These are phyloP conservation scores for Nephrotoma flavescens DNA, from an alignment of 2,888 invertebrate species.

Conservation along the genomic window DNA sequence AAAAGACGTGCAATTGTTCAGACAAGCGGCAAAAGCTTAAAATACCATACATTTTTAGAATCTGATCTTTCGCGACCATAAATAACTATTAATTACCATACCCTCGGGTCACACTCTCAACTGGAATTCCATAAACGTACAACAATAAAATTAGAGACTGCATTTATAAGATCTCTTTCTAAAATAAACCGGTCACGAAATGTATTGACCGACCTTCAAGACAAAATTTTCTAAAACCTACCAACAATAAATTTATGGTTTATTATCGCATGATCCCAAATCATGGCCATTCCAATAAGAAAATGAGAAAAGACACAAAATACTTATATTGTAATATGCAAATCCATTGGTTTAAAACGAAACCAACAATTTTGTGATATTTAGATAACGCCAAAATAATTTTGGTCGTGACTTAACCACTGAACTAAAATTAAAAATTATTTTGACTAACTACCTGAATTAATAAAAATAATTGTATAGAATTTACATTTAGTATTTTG, in stretches of 20 bases:
- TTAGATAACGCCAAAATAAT: background rate
- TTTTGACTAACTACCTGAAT: background rate
- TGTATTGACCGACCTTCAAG: background rate
- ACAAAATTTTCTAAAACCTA: background rate
- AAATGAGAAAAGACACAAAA: background rate
- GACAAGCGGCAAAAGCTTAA: too few species aligned
- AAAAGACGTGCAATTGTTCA: too few species aligned
- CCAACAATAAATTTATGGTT: background rate
- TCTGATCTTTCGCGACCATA: background rate
- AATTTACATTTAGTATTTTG: background rate
- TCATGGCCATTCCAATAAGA: background rate
- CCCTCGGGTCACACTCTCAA: background rate
- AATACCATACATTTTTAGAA: background rate
- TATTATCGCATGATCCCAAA: background rate
- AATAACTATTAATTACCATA: background rate
- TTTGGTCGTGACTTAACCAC: background rate
- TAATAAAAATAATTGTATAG: background rate
- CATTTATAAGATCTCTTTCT: background rate
- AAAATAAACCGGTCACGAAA: background rate
- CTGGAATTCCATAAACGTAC: background rate
- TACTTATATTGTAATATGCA: background rate
- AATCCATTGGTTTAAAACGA: background rate
- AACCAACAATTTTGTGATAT: background rate
- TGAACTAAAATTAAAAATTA: background rate
- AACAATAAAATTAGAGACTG: background rate